Evolutionary conservation across 53 echinoderm and acorn worm species (phyloP), one percentile per base, ranked within the genome.

Genomic region (Astropecten irregularis): DNA sequence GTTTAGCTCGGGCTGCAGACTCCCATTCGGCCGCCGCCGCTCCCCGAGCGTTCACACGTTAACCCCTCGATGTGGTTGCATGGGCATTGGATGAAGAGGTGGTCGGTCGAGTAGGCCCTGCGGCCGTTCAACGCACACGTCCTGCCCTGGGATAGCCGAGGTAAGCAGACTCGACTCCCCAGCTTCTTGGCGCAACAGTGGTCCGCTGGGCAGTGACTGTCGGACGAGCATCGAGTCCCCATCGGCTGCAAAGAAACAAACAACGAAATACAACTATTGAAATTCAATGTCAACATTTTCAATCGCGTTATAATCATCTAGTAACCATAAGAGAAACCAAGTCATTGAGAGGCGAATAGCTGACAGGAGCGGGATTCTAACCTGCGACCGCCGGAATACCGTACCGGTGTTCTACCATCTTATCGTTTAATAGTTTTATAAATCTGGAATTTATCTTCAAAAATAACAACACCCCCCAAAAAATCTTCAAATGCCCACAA

Each of bases 121-220:
- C 19, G 79, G 0, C 48, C 34, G 62, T 79, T 79, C 61, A 79
- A 30, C 48, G 61, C 30, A 46, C 84, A 84, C 59, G 59, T 42
- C 47, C 70, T 29, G 14, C 69, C 84, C 4, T 40, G 6, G 33
- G 34, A 27, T 19, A 70, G 84, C 16, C 56, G 44, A 1, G 68
- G 68, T 58, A 56, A 47, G 38, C 88, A 88, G 4, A 88, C 82
- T 6, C 70, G 48, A 38, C 48, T 69, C 28, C 82, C 88, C 0
- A 88, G 61, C 30, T 81, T 71, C 81, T 69, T 88, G 34, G 88
- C 88, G 51, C 88, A 88, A 48, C 88, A 88, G 26, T 88, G 71
- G 67, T 69, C 61, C 5, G 16, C 63, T 2, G 44, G 70, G 31
- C 88, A 88, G 9, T 69, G 42, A 31, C 49, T 51, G 47, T 82